Conservation (phyloP, 2,888 invertebrate genomes). For the Caenorhabditis drosophilae region DNA sequence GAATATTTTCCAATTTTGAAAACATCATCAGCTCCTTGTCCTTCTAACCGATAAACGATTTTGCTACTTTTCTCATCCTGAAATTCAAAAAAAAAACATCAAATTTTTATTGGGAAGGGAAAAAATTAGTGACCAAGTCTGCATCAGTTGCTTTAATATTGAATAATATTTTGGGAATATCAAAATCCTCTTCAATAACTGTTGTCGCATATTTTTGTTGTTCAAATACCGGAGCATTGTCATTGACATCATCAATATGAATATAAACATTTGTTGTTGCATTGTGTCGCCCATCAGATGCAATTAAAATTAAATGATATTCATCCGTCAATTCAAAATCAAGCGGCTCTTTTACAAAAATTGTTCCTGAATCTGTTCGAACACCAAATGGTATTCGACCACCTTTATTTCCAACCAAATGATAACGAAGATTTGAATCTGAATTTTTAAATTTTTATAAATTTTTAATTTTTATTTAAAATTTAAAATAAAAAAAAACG, state of each 20-base stretch:
- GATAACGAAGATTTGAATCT: conserved; percentile 66
- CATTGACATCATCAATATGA: conserved; percentile 70
- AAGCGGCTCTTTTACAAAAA: conserved; percentile 66
- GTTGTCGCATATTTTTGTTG: conserved; percentile 54
- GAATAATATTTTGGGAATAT: conserved; percentile 61
- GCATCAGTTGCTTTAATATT: conserved; percentile 63
- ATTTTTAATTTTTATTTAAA: neutral
- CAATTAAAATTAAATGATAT: conserved; percentile 84
- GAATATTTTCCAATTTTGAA: conserved; percentile 70
- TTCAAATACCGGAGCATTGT: conserved; percentile 70
- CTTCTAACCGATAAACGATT: conserved; percentile 66
- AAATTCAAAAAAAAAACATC: no score
- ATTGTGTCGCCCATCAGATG: conserved; percentile 76
- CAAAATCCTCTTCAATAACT: conserved; percentile 62
- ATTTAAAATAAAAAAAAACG: conserved; percentile 36
- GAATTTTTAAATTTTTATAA: conserved; percentile 12
- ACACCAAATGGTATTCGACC: conserved; percentile 64
- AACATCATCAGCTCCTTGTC: conserved; percentile 70
- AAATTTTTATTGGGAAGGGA: conserved; percentile 20
- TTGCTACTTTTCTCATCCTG: conserved; percentile 52
- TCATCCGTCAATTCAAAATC: conserved; percentile 61
- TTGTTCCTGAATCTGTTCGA: conserved; percentile 59
- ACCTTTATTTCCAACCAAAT: conserved; percentile 49
- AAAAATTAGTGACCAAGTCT: conserved; percentile 62
- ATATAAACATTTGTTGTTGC: conserved; percentile 82